Percentiles rank a stretch among this genome's conserved stretches.
Conservation (phyloP, 2,797 vertebrate species). For the Rhincodon typus region DNA sequence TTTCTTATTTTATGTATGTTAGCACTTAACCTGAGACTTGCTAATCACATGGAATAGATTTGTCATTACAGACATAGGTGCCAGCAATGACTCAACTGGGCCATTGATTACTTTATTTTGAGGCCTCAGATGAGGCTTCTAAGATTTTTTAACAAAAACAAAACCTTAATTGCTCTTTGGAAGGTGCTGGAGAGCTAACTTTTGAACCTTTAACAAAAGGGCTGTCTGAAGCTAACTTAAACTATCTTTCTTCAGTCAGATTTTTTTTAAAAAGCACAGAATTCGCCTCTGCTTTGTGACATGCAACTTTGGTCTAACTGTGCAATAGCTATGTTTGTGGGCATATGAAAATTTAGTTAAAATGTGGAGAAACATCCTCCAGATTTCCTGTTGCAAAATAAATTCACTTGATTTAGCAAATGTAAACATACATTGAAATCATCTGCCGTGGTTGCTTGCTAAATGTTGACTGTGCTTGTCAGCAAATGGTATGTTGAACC, state of each 20-base stretch:
- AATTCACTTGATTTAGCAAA: background rate
- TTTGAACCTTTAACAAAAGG: background rate
- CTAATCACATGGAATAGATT: background rate
- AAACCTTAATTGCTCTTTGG: too few relatives aligned
- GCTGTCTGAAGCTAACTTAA: background rate
- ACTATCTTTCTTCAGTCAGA: background rate
- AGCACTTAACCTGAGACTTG: background rate
- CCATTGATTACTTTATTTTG: too few relatives aligned
- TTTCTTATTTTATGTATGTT: background rate
- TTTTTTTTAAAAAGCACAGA: background rate
- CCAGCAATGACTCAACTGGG: background rate
- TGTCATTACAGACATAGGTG: background rate
- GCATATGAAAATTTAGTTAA: background rate
- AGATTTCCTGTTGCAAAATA: background rate
- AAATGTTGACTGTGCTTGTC: background rate
- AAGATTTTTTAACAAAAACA: too few relatives aligned
- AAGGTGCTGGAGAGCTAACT: too few relatives aligned
- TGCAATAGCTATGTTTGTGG: background rate
- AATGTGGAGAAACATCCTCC: background rate
- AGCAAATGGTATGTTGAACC: too few relatives aligned
- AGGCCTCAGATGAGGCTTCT: too few relatives aligned
- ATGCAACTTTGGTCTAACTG: background rate
- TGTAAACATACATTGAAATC: background rate
- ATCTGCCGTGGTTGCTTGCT: background rate
- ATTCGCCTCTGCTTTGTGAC: background rate